Conservation (phyloP, 2,113 vertebrate species). For the Amphiprion ocellaris region DNA sequence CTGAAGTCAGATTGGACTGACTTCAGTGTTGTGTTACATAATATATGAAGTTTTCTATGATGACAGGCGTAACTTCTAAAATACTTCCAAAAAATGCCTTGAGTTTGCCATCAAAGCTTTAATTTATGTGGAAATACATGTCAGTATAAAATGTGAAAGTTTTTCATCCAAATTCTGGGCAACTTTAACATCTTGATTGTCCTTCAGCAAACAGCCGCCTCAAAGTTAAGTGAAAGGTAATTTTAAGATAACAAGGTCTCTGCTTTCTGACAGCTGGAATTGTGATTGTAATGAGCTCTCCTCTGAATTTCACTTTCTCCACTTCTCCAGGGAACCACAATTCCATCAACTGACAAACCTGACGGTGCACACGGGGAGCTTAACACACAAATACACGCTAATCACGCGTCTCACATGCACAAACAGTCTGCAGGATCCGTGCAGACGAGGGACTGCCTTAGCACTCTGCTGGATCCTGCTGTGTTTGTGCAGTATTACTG, state of each 20-base stretch:
- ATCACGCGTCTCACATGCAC: slow-evolving; percentile 5
- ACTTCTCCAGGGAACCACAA: slow-evolving; percentile 29
- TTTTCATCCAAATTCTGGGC: slow-evolving; percentile 13
- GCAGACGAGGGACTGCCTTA: slow-evolving; percentile 25
- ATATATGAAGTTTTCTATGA: background rate
- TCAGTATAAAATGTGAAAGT: background rate
- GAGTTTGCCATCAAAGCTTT: background rate
- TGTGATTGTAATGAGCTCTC: slow-evolving; percentile 60
- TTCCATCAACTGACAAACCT: slow-evolving; percentile 47
- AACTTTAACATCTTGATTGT: slow-evolving; percentile 36
- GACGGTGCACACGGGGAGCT: background rate
- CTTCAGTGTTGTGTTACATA: too few relatives aligned
- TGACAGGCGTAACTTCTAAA: background rate
- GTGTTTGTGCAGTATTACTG: slow-evolving; percentile 53
- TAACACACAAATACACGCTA: slow-evolving; percentile 13
- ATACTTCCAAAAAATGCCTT: background rate
- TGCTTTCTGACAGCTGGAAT: slow-evolving; percentile 47
- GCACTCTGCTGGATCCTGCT: slow-evolving; percentile 40
- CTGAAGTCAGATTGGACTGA: background rate
- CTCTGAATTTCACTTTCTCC: slow-evolving; percentile 37
- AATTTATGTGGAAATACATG: slow-evolving; percentile 13
- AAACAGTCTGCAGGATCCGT: slow-evolving; percentile 27
- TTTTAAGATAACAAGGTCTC: slow-evolving; percentile 58
- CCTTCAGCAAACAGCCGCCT: slow-evolving; percentile 32
- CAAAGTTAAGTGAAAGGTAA: slow-evolving; percentile 54